phyloP scores from a whole-genome alignment of 2,797 vertebrate genomes.

The Apogon hyalosoma region DNA sequence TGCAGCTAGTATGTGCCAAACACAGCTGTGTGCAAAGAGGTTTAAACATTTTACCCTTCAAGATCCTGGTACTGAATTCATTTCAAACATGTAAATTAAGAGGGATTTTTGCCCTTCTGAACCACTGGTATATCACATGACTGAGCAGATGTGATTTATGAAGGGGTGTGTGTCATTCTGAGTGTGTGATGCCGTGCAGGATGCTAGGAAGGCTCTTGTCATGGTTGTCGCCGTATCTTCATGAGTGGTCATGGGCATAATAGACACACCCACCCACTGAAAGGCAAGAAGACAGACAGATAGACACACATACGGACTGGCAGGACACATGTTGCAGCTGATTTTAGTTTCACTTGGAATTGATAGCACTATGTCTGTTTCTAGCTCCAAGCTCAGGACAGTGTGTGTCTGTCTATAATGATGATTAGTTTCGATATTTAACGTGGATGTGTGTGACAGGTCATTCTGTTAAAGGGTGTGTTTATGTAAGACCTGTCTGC shows the following conservation, averaged over 20 bases:
- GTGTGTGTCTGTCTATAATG: background rate
- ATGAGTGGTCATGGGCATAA: constrained; percentile 46
- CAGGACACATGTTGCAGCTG: constrained; percentile 60
- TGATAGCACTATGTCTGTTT: constrained; percentile 25
- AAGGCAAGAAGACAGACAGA: background rate
- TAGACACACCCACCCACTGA: constrained; percentile 72
- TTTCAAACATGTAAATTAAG: background rate
- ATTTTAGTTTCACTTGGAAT: constrained; percentile 25
- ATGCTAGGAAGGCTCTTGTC: constrained; percentile 37
- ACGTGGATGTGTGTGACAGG: too few species aligned
- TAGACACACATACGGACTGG: constrained; percentile 11
- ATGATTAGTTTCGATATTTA: background rate
- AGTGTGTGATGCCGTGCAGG: constrained; percentile 25
- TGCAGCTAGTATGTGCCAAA: background rate
- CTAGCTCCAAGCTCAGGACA: constrained; percentile 16
- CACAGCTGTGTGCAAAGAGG: background rate
- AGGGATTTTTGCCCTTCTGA: background rate
- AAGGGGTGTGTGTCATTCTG: background rate
- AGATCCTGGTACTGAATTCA: too few species aligned
- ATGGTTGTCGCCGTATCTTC: constrained; percentile 47
- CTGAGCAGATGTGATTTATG: constrained; percentile 3
- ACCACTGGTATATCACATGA: constrained; percentile 9
- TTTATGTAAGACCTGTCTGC: background rate
- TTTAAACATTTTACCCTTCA: background rate
- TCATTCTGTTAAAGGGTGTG: background rate